Evolutionary conservation across 2,888 invertebrate species (phyloP).

Genomic region (Oxytorus armatus): DNA sequence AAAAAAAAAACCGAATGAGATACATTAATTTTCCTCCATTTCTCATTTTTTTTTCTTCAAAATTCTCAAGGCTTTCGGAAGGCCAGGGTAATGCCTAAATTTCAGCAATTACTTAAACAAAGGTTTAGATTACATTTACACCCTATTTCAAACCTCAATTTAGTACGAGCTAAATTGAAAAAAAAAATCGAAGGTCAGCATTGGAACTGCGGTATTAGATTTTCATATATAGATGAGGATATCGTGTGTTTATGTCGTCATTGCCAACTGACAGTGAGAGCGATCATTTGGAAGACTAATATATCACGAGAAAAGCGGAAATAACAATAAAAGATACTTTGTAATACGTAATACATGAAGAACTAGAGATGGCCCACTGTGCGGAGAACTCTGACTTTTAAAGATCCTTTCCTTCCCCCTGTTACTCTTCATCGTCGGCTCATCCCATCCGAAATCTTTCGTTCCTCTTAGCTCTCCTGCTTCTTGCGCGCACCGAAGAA

Average conservation of each 20-base stretch:
- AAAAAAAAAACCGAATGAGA: too few species aligned
- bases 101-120: too few species aligned
- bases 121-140: too few species aligned
- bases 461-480: slow-evolving; percentile 33
- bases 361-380: slow-evolving; percentile 60
- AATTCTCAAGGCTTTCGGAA: too few species aligned
- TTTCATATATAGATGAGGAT: slow-evolving; percentile 3
- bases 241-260: slow-evolving; percentile 46
- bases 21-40: too few species aligned
- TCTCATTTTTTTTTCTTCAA: too few species aligned
- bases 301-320: slow-evolving; percentile 22
- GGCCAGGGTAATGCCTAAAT: too few species aligned
- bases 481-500: slow-evolving; percentile 38
- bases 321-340: slow-evolving; percentile 44
- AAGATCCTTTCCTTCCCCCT: slow-evolving; percentile 56
- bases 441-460: slow-evolving; percentile 32
- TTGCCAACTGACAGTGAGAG: slow-evolving; percentile 22
- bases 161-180: too few species aligned
- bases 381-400: slow-evolving; percentile 60
- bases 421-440: slow-evolving; percentile 30
- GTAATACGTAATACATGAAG: slow-evolving; percentile 61
- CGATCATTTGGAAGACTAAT: slow-evolving; percentile 55
- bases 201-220: too few species aligned
- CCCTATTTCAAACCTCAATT: too few species aligned
- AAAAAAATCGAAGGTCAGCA: too few species aligned